Conservation (phyloP, 1,140 invertebrate species). For the Nephila pilipes region DNA sequence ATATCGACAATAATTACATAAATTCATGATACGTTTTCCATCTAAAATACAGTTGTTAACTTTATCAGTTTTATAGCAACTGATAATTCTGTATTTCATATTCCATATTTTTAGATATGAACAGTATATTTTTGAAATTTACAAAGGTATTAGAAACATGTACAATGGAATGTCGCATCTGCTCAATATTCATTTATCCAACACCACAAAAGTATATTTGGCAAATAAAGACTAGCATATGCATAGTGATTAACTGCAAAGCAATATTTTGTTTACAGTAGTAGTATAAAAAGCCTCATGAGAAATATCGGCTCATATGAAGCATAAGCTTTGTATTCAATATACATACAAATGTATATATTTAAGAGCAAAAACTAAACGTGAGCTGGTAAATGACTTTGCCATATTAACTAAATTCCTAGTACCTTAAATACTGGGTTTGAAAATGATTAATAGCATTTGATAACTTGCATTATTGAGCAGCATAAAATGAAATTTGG, state of each 20-base stretch:
- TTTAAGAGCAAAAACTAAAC: not conserved
- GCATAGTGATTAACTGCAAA: conserved; percentile 50
- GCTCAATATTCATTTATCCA: conserved; percentile 18
- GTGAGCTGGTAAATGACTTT: conserved; percentile 11
- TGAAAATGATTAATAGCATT: not conserved
- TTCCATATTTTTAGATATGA: not conserved
- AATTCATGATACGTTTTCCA: not conserved
- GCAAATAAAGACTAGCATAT: conserved; percentile 71
- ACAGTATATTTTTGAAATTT: not conserved
- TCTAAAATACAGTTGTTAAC: conserved; percentile 39
- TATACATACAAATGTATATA: conserved; percentile 18
- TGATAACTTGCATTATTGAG: conserved; percentile 19
- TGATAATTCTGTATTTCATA: not conserved
- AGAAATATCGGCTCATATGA: not conserved
- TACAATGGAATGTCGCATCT: conserved; percentile 64
- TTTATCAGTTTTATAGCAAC: not conserved
- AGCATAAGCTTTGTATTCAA: not conserved
- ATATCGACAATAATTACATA: not conserved
- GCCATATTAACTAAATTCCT: not conserved
- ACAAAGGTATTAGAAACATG: conserved; percentile 46
- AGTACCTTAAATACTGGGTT: not conserved
- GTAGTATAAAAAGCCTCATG: conserved; percentile 53
- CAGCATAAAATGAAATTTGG: not conserved
- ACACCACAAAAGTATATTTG: conserved; percentile 50
- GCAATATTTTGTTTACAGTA: conserved; percentile 4